Evolutionary conservation across 2,113 vertebrate species (phyloP).

Genomic region (Canis aureus): DNA sequence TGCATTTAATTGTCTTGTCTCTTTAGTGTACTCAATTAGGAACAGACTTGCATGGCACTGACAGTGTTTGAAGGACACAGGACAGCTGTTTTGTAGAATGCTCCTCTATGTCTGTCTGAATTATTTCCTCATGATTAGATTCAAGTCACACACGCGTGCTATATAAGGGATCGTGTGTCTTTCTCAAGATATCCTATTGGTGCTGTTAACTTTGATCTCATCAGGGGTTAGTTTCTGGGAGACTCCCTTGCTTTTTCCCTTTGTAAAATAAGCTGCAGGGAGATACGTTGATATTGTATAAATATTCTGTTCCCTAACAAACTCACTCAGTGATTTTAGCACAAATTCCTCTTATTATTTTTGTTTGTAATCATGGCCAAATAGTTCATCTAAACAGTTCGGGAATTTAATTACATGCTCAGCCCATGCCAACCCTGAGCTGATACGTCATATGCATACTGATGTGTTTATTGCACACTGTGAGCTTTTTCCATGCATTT

Average conservation of each 20-base stretch:
- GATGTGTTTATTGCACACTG: not conserved
- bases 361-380: not conserved
- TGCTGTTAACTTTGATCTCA: not conserved
- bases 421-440: not conserved
- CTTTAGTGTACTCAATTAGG: not conserved
- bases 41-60: not conserved
- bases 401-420: not conserved
- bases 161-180: fast-evolving
- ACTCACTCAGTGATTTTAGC: not conserved
- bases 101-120: not conserved
- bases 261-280: not conserved
- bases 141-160: fast-evolving
- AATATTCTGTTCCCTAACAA: not conserved
- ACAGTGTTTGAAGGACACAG: not conserved
- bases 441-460: not conserved
- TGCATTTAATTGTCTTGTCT: not conserved
- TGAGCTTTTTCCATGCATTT: not conserved
- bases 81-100: no score
- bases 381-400: not conserved
- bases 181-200: not conserved
- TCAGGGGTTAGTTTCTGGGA: not conserved
- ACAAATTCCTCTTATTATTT: not conserved
- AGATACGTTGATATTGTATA: not conserved
- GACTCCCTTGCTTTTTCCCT: not conserved
- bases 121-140: not conserved